Base-by-base conservation (phyloP, 2,113 vertebrate species). In the Orientallactaga bullata region DNA sequence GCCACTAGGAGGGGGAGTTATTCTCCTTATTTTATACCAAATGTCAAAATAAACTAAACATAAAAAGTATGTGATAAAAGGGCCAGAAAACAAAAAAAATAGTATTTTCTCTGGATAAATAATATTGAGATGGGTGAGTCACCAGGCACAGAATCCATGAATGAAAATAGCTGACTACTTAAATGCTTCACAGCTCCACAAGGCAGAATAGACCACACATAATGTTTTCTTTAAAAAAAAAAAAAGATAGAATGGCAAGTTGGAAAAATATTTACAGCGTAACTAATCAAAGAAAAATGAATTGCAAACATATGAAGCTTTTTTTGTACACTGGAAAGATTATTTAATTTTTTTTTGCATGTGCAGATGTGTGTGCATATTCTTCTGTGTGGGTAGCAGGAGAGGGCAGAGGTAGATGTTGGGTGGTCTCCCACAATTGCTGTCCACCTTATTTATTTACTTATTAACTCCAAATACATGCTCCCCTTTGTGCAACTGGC, bases 11-110 rank as follows among this genome's bases (percentile, higher is more conserved):
- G 35, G 10, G 18, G 8, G 60, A 65, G 13, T 28, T 63, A 23
- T 47, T 61, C 0, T 37, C 35, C 74, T 24, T 63, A 24, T 65
- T 79, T 92, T 89, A 71, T 30, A 32, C 23, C 51, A 76, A 72
- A 85, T 51, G 86, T 66, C 87, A 92, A 85, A 81, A 63, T 76
- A 85, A 94, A 73, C 78, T 74, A 55, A 88, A 83, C 26, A 51
- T 78, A 72, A 90, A 90, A 55, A 85, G 15, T 15, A 35, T 20
- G n/a, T 35, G n/a, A 61, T 17, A 35, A 89, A 81, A 76, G 61
- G 58, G 65, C 65, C 68, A 61, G 71, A 68, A 84, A 69, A 88
- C 30, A 60, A 88, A 86, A 88, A 86, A 73, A 61, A 42, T 21
- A 20, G 65, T 26, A 37, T 82, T 69, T 91, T 74, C 74, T 39